Evolutionary conservation across 2,113 vertebrate genomes (phyloP), one percentile per base, ranked within the genome.

Genomic region (Psophia crepitans): DNA sequence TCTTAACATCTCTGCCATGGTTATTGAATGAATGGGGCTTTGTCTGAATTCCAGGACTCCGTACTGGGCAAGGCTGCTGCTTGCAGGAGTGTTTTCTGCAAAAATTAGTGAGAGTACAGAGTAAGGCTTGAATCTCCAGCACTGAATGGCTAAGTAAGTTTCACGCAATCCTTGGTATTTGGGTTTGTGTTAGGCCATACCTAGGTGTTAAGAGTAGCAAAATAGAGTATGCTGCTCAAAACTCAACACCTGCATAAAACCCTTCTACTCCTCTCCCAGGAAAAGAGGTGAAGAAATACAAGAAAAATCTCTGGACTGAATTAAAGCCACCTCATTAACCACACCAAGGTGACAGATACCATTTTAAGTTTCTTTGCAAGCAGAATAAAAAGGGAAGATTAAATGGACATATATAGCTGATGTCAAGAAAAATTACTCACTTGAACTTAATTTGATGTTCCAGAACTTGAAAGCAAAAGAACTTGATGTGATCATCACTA

Each of bases 401-500:
- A 82, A 75, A 71, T 11, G 28, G 17, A 54, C 16, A 5, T 39
- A 53, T 37, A 68, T 6, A 18, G 12, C 28, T 32, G 12, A 2
- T n/a, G 11, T 37, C 39, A 85, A 66, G 64, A 87, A 94, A 65
- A 46, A 93, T 58, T 64, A 87, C 99, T 98, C 96, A 99, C 99
- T 99, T 99, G 97, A 99, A 99, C 96, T 99, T 99, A 85, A 99
- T 98, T 98, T 99, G 99, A 98, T 99, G 99, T 97, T 99, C 99
- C 84, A 99, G 88, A 41, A 99, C 99, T 99, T 99, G 99, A 98
- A 99, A 99, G 97, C 99, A 99, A 98, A 99, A 99, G 97, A 99
- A 99, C 96, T 99, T 99, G 89, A 99, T 98, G 63, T 99, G 99
- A 98, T 99, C 99, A 87, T 99, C 99, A 88, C 99, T 99, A 96